Percentiles rank a stretch among this genome's conserved stretches.
Conservation (phyloP, 2,113 vertebrate genomes). For the Dasyurus viverrinus region DNA sequence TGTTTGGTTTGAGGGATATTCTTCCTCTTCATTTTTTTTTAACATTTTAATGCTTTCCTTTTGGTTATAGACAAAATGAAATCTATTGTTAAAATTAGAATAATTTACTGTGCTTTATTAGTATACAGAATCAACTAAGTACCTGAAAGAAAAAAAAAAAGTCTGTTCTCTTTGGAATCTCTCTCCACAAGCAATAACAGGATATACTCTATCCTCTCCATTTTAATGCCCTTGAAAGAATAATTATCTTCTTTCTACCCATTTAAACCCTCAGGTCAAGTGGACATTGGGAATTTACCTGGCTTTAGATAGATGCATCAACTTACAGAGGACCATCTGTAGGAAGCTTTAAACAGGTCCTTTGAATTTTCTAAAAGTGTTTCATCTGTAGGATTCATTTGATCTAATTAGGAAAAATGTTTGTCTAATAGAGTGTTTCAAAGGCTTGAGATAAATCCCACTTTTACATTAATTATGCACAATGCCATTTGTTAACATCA, state of each 20-base stretch:
- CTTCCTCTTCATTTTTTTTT: conserved; percentile 24
- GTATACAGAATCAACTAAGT: conserved; percentile 68
- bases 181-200: too few relatives aligned
- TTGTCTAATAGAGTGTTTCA: conserved; percentile 43
- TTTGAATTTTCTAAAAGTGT: conserved; percentile 30
- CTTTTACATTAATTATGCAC: conserved; percentile 63
- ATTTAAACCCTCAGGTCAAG: conserved; percentile 25
- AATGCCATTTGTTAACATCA: conserved; percentile 52
- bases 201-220: conserved; percentile 41
- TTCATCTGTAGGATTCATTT: conserved; percentile 33
- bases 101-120: conserved; percentile 78
- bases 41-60: background rate
- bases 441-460: conserved; percentile 59
- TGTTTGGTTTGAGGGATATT: background rate
- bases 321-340: background rate
- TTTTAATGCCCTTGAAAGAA: conserved; percentile 51
- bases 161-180: too few relatives aligned
- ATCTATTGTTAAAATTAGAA: conserved; percentile 66
- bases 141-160: conserved; percentile 79
- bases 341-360: conserved; percentile 43
- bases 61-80: conserved; percentile 60
- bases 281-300: background rate
- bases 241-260: conserved; percentile 49
- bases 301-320: background rate
- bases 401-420: conserved; percentile 57